Conservation (phyloP, 2,888 invertebrate species). For the Merodon equestris region DNA sequence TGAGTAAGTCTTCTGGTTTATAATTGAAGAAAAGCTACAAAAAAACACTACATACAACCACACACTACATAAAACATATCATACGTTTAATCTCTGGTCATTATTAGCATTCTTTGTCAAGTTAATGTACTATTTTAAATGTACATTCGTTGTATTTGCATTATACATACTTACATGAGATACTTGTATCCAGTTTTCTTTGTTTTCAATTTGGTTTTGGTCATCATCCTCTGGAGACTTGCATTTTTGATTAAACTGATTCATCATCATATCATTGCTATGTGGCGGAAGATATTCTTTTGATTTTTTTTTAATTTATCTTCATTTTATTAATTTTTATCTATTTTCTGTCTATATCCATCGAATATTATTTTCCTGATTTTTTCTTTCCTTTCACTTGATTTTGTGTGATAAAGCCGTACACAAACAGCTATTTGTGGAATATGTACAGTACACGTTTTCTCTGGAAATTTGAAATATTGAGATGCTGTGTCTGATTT, state of each 20-base stretch:
- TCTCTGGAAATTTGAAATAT: conserved; percentile 2
- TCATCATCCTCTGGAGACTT: conserved; percentile 33
- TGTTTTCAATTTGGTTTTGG: conserved; percentile 19
- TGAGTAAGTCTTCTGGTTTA: conserved; percentile 89
- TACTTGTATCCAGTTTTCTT: conserved; percentile 61
- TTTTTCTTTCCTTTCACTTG: conserved; percentile 18
- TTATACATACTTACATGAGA: conserved; percentile 45
- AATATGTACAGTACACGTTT: conserved; percentile 9
- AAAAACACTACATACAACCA: conserved; percentile 42
- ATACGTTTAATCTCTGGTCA: conserved; percentile 63
- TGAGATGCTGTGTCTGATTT: conserved; percentile 29
- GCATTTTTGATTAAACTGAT: conserved; percentile 43
- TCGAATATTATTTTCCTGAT: neutral
- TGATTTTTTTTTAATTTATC: neutral
- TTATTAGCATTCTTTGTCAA: conserved; percentile 64
- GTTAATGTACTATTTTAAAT: conserved; percentile 57
- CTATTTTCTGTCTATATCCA: neutral
- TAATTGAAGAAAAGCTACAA: conserved; percentile 63
- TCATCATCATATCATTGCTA: conserved; percentile 31
- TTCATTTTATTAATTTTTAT: neutral
- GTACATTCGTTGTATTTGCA: conserved; percentile 35
- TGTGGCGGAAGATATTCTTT: conserved; percentile 33
- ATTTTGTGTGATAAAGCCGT: conserved; percentile 52
- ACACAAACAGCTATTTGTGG: conserved; percentile 39
- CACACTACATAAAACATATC: conserved; percentile 33